Evolutionary conservation across 2,113 vertebrate species (phyloP), one percentile per base, ranked within the genome.

Genomic region (Ammodytes dubius): DNA sequence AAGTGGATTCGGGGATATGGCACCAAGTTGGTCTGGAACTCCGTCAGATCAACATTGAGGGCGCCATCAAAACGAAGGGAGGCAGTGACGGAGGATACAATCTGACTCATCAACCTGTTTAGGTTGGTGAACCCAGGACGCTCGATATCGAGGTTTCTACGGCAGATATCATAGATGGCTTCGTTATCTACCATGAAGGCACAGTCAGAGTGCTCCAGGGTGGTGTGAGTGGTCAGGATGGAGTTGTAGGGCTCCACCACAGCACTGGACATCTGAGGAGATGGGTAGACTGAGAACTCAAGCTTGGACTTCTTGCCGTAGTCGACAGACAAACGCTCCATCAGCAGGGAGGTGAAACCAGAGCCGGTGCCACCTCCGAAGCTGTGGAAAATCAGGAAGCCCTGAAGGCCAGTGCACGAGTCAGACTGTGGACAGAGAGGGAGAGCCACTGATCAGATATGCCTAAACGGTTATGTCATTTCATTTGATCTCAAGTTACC

Each of bases 281-380:
- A 95, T 27, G 95, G 94, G 86, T 96, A 96, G 87, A 96, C 95
- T 81, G 95, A 95, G 88, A 96, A 95, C 88, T 96, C 96, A 91
- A 96, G 95, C 94, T 97, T 97, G 88, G 96, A 97, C 91, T 96
- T 95, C 92, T 95, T 96, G 89, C 96, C 97, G 0, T 98, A 99
- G 71, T 98, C 97, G 0, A 96, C 87, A 10, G 98, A 99, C 69
- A 99, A 96, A 46, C 96, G 96, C 77, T 99, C 97, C 98, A 99
- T 98, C 86, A 98, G 92, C 70, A 99, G 89, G 75, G 97, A 98
- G 79, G 94, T 95, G 91, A 95, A 94, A 82, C 94, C 93, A 66
- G 94, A 95, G 64, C 94, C 94, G 4, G 94, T 58, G 45, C 82
- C 76, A 35, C 76, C 82, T 10, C 82, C 82, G 9, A 84, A 84